phyloP scores from a whole-genome alignment of 2,113 vertebrate genomes.

The Pterocles gutturalis region DNA sequence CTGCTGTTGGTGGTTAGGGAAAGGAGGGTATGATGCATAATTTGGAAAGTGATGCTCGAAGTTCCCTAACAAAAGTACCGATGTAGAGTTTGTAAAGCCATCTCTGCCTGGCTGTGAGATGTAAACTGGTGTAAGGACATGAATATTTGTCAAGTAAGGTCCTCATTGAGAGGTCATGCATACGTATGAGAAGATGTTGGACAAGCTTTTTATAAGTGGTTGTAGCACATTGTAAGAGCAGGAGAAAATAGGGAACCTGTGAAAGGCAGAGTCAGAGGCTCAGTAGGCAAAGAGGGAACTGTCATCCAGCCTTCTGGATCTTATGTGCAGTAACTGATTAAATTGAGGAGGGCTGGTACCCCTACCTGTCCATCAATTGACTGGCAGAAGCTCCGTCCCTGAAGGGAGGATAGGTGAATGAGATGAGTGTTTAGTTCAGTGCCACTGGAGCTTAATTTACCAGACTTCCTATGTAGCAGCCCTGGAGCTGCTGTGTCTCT shows the following conservation, averaged over 20 bases:
- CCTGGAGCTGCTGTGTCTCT: not conserved
- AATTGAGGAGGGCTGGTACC: not conserved
- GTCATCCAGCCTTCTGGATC: not conserved
- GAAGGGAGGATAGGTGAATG: not conserved
- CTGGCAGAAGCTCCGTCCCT: not conserved
- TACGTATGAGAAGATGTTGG: not conserved
- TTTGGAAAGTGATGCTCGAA: not conserved
- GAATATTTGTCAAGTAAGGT: not conserved
- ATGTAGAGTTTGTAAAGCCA: not conserved
- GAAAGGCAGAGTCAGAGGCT: not conserved
- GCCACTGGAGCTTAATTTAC: not conserved
- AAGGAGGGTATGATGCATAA: not conserved
- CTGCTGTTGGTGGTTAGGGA: not conserved
- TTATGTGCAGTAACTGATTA: not conserved
- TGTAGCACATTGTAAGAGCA: not conserved
- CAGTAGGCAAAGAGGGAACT: not conserved
- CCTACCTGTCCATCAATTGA: not conserved
- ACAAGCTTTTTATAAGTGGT: not conserved
- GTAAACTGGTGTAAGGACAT: not conserved
- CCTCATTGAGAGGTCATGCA: not conserved
- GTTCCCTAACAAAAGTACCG: not conserved
- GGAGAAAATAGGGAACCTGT: not conserved
- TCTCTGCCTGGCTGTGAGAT: not conserved
- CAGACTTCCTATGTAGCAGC: not conserved
- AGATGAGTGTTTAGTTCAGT: not conserved